These are phyloP conservation scores for Ceratina calcarata DNA, from an alignment of 1,140 invertebrate species.

Conservation along the genomic window DNA sequence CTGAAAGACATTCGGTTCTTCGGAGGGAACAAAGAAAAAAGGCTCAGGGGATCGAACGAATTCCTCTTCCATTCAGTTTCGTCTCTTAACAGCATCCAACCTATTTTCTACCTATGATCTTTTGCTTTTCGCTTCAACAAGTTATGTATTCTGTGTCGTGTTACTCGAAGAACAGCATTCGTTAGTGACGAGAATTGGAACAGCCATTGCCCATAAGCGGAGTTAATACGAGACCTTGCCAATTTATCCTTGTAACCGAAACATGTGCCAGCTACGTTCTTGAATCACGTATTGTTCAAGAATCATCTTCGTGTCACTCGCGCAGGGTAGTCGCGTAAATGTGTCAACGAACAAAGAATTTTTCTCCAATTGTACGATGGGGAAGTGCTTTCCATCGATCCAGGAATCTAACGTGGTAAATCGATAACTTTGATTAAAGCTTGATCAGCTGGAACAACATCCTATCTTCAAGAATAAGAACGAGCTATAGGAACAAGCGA, in stretches of 20 bases:
- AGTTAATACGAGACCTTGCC: neutral
- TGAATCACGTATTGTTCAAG: neutral
- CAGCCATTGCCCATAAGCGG: slow-evolving; percentile 5
- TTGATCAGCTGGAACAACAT: accelerated
- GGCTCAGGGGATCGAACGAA: slow-evolving; percentile 15
- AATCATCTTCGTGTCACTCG: neutral
- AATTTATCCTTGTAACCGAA: slow-evolving; percentile 11
- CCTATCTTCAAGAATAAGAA: neutral
- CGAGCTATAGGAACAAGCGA: slow-evolving; percentile 16
- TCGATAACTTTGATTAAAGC: neutral
- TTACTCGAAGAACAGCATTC: neutral
- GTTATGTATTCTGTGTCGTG: neutral
- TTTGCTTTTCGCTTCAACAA: neutral
- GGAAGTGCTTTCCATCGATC: neutral
- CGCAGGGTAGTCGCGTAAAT: no score
- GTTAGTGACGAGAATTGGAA: slow-evolving; percentile 10
- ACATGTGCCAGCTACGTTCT: neutral
- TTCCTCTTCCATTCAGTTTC: neutral
- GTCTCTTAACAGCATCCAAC: neutral
- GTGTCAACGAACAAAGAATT: neutral
- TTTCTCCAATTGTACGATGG: neutral
- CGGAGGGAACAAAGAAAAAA: neutral
- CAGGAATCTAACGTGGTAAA: neutral
- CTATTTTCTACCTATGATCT: neutral
- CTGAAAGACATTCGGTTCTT: slow-evolving; percentile 20